These are phyloP conservation scores for Leuctra nigra DNA, from an alignment of 2,888 invertebrate genomes.

Conservation along the genomic window DNA sequence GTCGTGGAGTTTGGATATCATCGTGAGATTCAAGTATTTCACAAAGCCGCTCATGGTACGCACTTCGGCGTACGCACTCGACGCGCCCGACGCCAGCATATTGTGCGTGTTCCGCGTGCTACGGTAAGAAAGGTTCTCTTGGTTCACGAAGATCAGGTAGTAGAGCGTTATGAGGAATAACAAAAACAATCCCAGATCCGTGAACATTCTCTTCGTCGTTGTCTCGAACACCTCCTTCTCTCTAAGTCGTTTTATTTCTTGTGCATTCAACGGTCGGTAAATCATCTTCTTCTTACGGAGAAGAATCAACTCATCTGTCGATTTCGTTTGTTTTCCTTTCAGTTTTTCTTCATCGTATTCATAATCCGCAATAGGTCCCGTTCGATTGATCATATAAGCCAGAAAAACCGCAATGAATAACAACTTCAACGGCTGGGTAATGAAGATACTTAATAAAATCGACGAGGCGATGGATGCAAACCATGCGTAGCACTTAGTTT, in stretches of 20 bases:
- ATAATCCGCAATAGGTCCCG: not conserved
- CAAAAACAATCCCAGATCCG: conserved; percentile 14
- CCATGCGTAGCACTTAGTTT: conserved; percentile 1
- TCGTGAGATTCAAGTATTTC: conserved; percentile 16
- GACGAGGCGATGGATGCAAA: not conserved
- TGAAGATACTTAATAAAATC: conserved; percentile 8
- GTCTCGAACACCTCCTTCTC: not conserved
- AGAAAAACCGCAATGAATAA: not conserved
- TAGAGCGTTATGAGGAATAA: conserved; percentile 19
- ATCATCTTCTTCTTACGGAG: not conserved
- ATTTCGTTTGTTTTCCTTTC: not conserved
- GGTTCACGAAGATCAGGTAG: not conserved
- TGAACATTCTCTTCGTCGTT: not conserved
- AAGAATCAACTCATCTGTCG: not conserved
- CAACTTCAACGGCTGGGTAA: conserved; percentile 19
- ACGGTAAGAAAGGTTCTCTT: conserved; percentile 16
- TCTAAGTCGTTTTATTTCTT: not conserved
- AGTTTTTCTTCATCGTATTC: not conserved
- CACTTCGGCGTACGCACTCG: not conserved
- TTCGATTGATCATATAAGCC: not conserved
- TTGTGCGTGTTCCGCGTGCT: conserved; percentile 13
- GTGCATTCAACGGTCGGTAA: not conserved
- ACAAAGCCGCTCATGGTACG: conserved; percentile 10
- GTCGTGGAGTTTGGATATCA: conserved; percentile 22
- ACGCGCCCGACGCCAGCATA: not conserved